These are phyloP conservation scores for Notodonta dromedarius DNA, from an alignment of 2,888 invertebrate genomes.

Conservation along the genomic window DNA sequence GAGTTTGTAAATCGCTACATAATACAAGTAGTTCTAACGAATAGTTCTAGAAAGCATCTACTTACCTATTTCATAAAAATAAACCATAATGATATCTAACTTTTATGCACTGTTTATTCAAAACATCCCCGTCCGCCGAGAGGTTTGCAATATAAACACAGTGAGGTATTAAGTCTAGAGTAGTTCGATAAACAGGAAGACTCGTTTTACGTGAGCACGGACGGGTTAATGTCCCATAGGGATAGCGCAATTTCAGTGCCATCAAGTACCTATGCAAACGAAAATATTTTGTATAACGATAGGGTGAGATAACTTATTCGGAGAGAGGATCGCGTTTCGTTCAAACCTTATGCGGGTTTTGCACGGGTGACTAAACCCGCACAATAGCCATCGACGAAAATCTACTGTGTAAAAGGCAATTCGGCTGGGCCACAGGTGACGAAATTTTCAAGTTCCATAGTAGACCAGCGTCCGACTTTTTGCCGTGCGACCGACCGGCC, in stretches of 20 bases:
- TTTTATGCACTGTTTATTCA: constrained; percentile 4
- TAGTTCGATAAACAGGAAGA: constrained; percentile 71
- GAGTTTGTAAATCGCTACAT: no score
- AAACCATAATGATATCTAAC: neutral
- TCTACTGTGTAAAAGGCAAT: no score
- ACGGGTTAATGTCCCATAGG: constrained; percentile 76
- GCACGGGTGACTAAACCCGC: no score
- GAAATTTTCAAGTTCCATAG: no score
- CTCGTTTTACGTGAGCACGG: constrained; percentile 64
- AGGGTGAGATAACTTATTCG: constrained; percentile 25
- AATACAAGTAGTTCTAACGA: no score
- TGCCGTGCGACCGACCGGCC: no score
- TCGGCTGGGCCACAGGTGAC: no score
- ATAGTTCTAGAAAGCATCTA: neutral
- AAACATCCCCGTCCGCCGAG: neutral
- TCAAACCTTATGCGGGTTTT: neutral
- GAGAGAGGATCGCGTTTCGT: neutral
- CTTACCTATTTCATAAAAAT: neutral
- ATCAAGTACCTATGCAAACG: constrained; percentile 62
- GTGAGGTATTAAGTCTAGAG: constrained; percentile 43
- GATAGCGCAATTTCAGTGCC: constrained; percentile 73
- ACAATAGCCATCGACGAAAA: no score
- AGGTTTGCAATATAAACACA: constrained; percentile 42
- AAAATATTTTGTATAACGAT: constrained; percentile 72
- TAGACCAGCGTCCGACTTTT: no score